A percentile compares a stretch with the other conserved stretches of the same genome.
phyloP scores from a whole-genome alignment of 2,113 vertebrate genomes.

The Caranx melampygus region DNA sequence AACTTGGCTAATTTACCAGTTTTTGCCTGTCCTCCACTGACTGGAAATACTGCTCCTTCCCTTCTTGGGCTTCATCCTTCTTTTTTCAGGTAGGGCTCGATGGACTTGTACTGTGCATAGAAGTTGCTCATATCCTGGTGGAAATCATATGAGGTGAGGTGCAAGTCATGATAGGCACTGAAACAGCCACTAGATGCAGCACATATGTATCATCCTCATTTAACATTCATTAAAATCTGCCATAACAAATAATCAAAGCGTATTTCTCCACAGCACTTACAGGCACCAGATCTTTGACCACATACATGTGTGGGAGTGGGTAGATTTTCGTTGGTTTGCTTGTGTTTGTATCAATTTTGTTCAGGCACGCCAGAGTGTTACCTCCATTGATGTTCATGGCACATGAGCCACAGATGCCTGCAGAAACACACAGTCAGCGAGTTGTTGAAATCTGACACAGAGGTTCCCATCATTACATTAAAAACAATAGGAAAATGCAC shows the following conservation, averaged over 20 bases:
- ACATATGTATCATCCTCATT: neutral
- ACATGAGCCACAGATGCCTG: conserved; percentile 97
- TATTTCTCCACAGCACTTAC: conserved; percentile 81
- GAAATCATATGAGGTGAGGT: neutral
- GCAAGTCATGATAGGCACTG: neutral
- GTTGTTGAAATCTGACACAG: conserved; percentile 1
- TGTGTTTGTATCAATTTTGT: conserved; percentile 88
- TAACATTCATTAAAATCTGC: neutral
- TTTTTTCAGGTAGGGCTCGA: conserved; percentile 95
- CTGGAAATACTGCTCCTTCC: conserved; percentile 93
- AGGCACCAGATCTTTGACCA: conserved; percentile 96
- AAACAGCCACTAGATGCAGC: neutral
- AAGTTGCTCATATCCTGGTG: conserved; percentile 95
- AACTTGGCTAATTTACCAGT: conserved; percentile 82
- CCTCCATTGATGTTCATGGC: conserved; percentile 97
- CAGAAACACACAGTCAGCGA: neutral
- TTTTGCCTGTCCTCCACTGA: conserved; percentile 93
- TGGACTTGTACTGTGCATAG: conserved; percentile 96
- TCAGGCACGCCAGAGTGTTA: conserved; percentile 93
- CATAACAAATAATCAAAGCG: neutral
- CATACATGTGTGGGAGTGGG: conserved; percentile 92
- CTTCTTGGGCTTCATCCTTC: conserved; percentile 89
- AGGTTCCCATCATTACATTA: neutral
- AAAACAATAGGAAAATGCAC: no score
- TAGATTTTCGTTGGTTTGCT: conserved; percentile 92